A percentile compares a stretch with the other conserved stretches of the same genome.
phyloP scores from a whole-genome alignment of 2,113 vertebrate genomes.

The Apaloderma vittatum region DNA sequence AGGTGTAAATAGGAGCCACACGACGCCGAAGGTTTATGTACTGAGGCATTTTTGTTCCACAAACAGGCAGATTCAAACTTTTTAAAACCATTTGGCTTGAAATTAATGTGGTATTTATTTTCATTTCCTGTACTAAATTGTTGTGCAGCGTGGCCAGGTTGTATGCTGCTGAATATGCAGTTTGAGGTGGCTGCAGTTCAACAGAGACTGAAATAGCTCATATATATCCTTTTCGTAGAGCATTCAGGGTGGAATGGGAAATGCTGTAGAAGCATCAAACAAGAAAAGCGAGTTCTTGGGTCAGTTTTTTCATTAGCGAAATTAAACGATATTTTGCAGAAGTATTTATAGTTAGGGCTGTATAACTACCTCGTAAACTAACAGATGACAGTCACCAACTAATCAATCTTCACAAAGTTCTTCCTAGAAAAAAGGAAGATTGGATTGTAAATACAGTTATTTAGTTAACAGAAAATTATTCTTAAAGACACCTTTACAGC shows the following conservation, averaged over 20 bases:
- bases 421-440: conserved; percentile 5
- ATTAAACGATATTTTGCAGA: background rate
- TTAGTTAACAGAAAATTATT: background rate
- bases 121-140: background rate
- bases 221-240: background rate
- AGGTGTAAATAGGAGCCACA: background rate
- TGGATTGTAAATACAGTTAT: background rate
- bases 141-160: background rate
- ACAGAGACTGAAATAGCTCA: background rate
- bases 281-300: background rate
- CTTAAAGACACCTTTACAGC: background rate
- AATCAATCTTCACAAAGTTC: background rate
- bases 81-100: background rate
- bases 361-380: background rate
- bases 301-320: background rate
- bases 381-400: background rate
- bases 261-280: background rate
- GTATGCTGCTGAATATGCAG: background rate
- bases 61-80: background rate
- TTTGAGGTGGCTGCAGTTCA: background rate
- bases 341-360: background rate
- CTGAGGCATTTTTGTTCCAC: background rate
- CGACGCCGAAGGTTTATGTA: background rate
- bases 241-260: background rate
- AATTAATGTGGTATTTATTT: background rate